Percentiles rank a stretch among this genome's conserved stretches.
These are phyloP conservation scores for Danaus melanippus DNA, from an alignment of 1,140 invertebrate genomes.

Conservation along the genomic window DNA sequence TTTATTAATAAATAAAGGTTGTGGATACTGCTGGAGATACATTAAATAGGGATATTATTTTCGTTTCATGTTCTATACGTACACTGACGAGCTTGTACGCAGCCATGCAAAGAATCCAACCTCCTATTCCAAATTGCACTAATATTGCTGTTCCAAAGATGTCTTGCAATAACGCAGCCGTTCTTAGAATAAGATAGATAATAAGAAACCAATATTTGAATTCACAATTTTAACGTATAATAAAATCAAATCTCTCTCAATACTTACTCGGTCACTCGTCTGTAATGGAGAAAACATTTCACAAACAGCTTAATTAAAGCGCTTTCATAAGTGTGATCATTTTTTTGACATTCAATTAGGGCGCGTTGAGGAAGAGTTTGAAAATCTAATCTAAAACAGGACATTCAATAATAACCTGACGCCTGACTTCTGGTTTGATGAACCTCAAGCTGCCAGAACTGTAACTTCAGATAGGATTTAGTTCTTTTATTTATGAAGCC, in stretches of 20 bases:
- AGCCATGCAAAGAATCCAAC: conserved; percentile 60
- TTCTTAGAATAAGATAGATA: conserved; percentile 23
- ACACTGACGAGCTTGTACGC: conserved; percentile 55
- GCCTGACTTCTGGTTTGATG: no score
- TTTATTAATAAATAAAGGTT: no score
- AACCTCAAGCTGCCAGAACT: not conserved
- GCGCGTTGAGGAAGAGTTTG: conserved; percentile 27
- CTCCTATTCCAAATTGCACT: conserved; percentile 53
- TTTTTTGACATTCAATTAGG: not conserved
- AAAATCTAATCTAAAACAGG: conserved; percentile 32
- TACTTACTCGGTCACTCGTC: conserved; percentile 36
- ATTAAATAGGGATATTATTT: not conserved
- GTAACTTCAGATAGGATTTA: no score
- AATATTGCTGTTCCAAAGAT: conserved; percentile 46
- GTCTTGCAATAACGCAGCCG: conserved; percentile 32
- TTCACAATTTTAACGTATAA: not conserved
- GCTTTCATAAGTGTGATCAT: conserved; percentile 18
- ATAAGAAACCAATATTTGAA: not conserved
- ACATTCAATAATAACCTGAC: conserved; percentile 3
- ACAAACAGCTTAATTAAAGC: conserved; percentile 28
- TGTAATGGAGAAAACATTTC: conserved; percentile 37
- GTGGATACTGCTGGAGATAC: not conserved
- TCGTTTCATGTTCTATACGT: conserved; percentile 18
- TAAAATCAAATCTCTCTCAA: conserved; percentile 2
- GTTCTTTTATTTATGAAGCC: no score